Conservation (phyloP, 1,140 invertebrate species). For the Neodiprion virginianus region DNA sequence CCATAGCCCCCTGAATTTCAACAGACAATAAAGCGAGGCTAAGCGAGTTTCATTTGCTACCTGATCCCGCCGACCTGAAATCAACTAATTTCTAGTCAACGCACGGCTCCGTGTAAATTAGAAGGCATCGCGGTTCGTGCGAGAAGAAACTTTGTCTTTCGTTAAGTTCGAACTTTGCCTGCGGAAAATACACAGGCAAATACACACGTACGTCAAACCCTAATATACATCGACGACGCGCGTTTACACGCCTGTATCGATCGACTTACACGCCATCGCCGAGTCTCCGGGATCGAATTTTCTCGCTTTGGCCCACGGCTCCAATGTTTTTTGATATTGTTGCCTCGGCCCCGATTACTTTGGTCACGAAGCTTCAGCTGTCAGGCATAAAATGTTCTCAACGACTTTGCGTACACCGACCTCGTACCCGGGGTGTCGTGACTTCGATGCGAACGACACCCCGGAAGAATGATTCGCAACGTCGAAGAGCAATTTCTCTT, state of each 20-base stretch:
- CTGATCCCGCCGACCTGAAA: neutral
- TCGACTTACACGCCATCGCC: too few species aligned
- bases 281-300: neutral
- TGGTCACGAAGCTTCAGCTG: neutral
- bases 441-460: neutral
- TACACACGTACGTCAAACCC: neutral
- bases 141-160: conserved; percentile 5
- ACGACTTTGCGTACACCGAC: neutral
- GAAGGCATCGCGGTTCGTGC: neutral
- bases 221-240: too few species aligned
- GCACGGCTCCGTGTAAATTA: conserved; percentile 1
- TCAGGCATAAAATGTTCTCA: neutral
- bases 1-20: neutral
- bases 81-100: neutral
- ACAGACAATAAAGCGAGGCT: neutral
- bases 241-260: too few species aligned
- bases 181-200: neutral
- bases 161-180: neutral
- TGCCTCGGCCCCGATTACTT: neutral
- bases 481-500: neutral
- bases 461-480: neutral
- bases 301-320: neutral
- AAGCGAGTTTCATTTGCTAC: neutral
- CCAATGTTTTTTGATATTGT: neutral
- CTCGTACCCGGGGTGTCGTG: neutral